Evolutionary conservation across 2,888 invertebrate species (phyloP).

Genomic region (Laspeyria flexula): DNA sequence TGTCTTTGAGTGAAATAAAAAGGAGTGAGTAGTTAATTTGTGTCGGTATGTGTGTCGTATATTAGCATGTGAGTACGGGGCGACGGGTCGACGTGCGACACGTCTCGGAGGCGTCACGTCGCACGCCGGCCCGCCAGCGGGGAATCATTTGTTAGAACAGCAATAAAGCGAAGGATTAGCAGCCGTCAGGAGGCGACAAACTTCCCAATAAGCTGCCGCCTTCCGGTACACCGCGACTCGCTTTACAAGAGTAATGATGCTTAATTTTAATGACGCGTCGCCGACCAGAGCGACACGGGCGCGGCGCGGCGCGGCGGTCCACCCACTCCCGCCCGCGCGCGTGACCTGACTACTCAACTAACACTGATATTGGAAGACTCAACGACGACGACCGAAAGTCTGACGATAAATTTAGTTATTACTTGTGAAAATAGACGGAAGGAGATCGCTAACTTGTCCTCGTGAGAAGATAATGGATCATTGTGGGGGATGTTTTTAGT

Average conservation of each 20-base stretch:
- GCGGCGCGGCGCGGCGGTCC: constrained; percentile 47
- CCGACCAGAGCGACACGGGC: constrained; percentile 61
- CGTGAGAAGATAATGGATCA: constrained; percentile 85
- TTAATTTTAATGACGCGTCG: constrained; percentile 86
- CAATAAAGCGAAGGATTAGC: constrained; percentile 80
- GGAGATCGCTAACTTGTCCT: constrained; percentile 85
- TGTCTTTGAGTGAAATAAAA: constrained; percentile 3
- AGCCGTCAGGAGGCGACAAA: constrained; percentile 72
- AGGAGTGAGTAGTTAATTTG: constrained; percentile 24
- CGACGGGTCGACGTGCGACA: constrained; percentile 30
- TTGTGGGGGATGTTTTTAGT: constrained; percentile 81
- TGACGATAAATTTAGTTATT: constrained; percentile 86
- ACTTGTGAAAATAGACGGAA: constrained; percentile 86
- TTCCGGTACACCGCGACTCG: constrained; percentile 72
- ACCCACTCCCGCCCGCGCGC: constrained; percentile 57
- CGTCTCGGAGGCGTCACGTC: constrained; percentile 48
- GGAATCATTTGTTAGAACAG: constrained; percentile 76
- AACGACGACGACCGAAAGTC: constrained; percentile 77
- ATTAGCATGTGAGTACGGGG: constrained; percentile 38
- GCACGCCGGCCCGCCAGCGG: constrained; percentile 40
- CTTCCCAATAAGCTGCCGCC: constrained; percentile 77
- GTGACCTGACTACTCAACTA: constrained; percentile 76
- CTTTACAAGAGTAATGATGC: constrained; percentile 84
- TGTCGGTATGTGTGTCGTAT: constrained; percentile 14
- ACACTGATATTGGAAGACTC: constrained; percentile 78